These are phyloP conservation scores for Drosophila quadrilineata DNA, from an alignment of 1,140 invertebrate species.

Conservation along the genomic window DNA sequence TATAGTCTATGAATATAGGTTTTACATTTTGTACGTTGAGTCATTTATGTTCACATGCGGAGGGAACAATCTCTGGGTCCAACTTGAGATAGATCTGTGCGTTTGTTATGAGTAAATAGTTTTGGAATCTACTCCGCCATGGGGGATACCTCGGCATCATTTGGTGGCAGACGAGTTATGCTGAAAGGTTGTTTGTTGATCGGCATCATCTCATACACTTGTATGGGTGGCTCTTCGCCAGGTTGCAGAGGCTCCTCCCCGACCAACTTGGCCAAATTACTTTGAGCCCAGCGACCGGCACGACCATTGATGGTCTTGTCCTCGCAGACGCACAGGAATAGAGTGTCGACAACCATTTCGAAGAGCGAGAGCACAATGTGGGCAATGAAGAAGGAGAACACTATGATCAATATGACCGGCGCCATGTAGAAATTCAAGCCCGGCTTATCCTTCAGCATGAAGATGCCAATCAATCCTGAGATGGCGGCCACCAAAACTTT, in stretches of 20 bases:
- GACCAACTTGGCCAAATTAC: constrained; percentile 84
- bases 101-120: constrained; percentile 30
- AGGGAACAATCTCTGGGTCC: constrained; percentile 18
- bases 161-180: constrained; percentile 56
- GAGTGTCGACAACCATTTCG: constrained; percentile 97
- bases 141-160: constrained; percentile 58
- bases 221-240: constrained; percentile 73
- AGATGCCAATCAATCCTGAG: constrained; percentile 87
- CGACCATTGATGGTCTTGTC: constrained; percentile 86
- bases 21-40: constrained; percentile 37
- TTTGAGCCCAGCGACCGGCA: constrained; percentile 85
- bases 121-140: constrained; percentile 50
- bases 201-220: constrained; percentile 78
- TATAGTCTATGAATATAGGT: neutral
- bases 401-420: constrained; percentile 92
- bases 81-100: constrained; percentile 55
- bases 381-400: constrained; percentile 96
- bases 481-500: constrained; percentile 91
- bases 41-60: constrained; percentile 33
- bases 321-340: constrained; percentile 97
- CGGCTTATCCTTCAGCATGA: constrained; percentile 88
- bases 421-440: constrained; percentile 91
- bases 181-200: constrained; percentile 81
- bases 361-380: constrained; percentile 96
- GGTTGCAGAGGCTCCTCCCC: constrained; percentile 81